Evolutionary conservation across 2,797 vertebrate species (phyloP).

Genomic region (Darevskia nairensis): DNA sequence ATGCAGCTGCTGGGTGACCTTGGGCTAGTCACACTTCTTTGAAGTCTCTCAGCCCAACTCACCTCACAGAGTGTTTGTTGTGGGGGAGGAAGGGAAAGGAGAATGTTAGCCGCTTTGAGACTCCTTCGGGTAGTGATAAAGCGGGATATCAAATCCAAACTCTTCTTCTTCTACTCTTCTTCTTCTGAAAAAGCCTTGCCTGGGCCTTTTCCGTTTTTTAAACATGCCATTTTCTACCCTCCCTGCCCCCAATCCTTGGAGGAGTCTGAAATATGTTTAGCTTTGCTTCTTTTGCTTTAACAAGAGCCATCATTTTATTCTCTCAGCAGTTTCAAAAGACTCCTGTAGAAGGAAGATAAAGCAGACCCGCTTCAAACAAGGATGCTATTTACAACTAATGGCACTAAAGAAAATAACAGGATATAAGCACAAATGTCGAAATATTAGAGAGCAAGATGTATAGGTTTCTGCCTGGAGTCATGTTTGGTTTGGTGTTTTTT

Average conservation of each 20-base stretch:
- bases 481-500: not conserved
- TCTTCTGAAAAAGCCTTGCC: too few species aligned
- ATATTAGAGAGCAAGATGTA: not conserved
- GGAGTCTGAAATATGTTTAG: not conserved
- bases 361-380: conserved; percentile 18
- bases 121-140: too few species aligned
- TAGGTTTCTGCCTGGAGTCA: conserved; percentile 16
- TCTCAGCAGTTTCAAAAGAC: conserved; percentile 46
- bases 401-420: conserved; percentile 35
- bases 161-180: too few species aligned
- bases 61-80: too few species aligned
- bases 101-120: too few species aligned
- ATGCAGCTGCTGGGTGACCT: too few species aligned
- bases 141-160: too few species aligned
- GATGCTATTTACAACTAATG: conserved; percentile 38
- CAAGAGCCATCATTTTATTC: conserved; percentile 49
- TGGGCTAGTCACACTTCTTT: too few species aligned
- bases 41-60: too few species aligned
- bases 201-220: not conserved
- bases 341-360: conserved; percentile 53
- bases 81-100: too few species aligned
- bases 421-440: conserved; percentile 34
- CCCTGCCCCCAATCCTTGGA: not conserved
- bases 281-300: conserved; percentile 43
- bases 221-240: not conserved